Conservation (phyloP, 1,140 invertebrate species). For the Nasonia giraulti region DNA sequence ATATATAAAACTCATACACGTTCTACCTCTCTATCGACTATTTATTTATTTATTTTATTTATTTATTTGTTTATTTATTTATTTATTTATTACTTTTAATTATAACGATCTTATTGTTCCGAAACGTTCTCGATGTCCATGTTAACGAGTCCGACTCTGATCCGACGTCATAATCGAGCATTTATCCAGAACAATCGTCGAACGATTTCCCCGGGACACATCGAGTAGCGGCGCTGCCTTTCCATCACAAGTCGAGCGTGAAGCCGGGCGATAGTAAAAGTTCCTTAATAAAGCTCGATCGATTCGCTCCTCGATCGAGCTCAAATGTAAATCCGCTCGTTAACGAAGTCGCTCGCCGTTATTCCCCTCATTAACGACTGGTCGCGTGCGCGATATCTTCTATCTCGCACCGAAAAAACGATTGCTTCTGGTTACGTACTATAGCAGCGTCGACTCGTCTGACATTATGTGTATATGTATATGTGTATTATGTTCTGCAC, state of each 20-base stretch:
- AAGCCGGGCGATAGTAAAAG: not conserved
- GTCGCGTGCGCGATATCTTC: no score
- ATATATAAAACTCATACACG: no score
- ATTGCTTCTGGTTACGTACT: not conserved
- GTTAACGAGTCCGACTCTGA: not conserved
- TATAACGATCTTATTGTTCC: not conserved
- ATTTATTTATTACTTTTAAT: not conserved
- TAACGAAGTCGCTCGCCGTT: not conserved
- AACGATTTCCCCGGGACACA: no score
- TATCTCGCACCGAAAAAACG: not conserved
- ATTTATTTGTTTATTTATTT: not conserved
- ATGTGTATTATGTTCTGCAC: conserved; percentile 28
- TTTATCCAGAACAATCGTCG: not conserved
- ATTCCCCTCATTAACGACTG: not conserved
- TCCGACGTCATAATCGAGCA: no score
- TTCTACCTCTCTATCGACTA: no score
- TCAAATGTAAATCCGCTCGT: conserved; percentile 28
- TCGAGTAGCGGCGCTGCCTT: not conserved
- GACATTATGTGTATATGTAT: not conserved
- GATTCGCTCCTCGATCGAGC: not conserved
- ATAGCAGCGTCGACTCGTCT: not conserved
- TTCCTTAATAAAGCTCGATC: not conserved
- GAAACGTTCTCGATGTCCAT: not conserved
- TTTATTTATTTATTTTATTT: no score
- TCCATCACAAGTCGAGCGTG: not conserved